Evolutionary conservation across 2,797 vertebrate genomes (phyloP).

Genomic region (Acanthiza pusilla): DNA sequence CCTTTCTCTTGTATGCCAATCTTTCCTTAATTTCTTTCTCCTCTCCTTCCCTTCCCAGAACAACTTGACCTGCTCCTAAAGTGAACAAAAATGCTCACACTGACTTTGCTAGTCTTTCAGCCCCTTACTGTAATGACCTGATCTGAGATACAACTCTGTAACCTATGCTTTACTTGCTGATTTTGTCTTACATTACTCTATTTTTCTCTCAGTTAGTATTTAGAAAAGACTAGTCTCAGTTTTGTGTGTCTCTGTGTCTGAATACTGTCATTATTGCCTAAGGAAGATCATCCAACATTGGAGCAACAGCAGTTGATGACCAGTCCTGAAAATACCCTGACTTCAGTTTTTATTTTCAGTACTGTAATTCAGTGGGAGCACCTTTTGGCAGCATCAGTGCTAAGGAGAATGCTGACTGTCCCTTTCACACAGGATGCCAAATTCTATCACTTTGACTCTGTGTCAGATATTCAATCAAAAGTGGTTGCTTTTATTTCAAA

Average conservation of each 20-base stretch:
- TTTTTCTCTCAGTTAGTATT: not conserved
- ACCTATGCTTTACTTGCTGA: not conserved
- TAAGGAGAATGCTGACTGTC: not conserved
- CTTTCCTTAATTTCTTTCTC: not conserved
- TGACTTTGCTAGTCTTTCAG: not conserved
- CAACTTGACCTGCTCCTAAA: not conserved
- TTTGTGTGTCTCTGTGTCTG: not conserved
- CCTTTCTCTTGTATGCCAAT: not conserved
- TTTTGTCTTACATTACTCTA: not conserved
- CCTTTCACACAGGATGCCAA: not conserved
- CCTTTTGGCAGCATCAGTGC: not conserved
- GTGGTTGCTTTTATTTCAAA: not conserved
- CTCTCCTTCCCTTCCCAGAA: not conserved
- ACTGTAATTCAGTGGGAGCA: not conserved
- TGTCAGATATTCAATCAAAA: constrained; percentile 12
- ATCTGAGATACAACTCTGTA: not conserved
- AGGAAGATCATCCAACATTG: not conserved
- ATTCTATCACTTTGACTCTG: not conserved
- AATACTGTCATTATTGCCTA: not conserved
- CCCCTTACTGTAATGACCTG: not conserved
- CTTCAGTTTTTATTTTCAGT: not conserved
- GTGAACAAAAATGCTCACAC: not conserved
- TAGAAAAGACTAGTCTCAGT: not conserved
- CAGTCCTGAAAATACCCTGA: not conserved
- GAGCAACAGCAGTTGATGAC: not conserved